Percentiles rank a stretch among this genome's conserved stretches.
phyloP scores from a whole-genome alignment of 2,888 invertebrate species.

The Myopa testacea region DNA sequence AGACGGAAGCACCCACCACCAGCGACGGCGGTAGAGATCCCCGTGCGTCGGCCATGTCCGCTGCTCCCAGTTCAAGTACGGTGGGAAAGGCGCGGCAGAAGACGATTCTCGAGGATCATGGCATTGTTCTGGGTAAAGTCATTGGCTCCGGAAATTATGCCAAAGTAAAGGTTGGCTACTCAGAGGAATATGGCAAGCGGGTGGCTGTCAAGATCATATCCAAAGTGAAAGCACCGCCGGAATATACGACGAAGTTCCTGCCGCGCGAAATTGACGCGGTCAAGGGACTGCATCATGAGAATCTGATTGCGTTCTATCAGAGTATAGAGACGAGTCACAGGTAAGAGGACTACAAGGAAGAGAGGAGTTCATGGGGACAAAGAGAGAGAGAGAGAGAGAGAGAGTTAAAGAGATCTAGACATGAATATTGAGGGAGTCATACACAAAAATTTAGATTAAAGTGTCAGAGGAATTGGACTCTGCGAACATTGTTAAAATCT shows the following conservation, averaged over 20 bases:
- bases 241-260: conserved; percentile 83
- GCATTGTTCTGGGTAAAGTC: conserved; percentile 79
- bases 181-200: conserved; percentile 77
- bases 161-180: conserved; percentile 82
- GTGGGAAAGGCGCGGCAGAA: conserved; percentile 55
- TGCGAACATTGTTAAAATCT: too few relatives aligned
- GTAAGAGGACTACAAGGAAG: conserved; percentile 65
- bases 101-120: conserved; percentile 83
- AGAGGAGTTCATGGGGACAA: not conserved
- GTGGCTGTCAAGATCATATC: conserved; percentile 88
- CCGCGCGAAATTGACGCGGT: conserved; percentile 87
- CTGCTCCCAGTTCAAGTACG: not conserved
- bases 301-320: conserved; percentile 83
- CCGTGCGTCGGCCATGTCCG: conserved; percentile 34
- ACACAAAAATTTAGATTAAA: too few relatives aligned
- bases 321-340: conserved; percentile 88
- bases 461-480: too few relatives aligned
- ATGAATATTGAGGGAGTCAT: too few relatives aligned
- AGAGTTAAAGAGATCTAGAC: not conserved
- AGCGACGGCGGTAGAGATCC: not conserved
- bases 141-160: conserved; percentile 88
- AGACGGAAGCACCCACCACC: not conserved
- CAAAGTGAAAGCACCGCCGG: conserved; percentile 84
- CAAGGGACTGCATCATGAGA: conserved; percentile 82
- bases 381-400: conserved; percentile 4